A percentile compares a stretch with the other conserved stretches of the same genome.
Conservation (phyloP, 2,113 vertebrate species). For the Notechis scutatus region DNA sequence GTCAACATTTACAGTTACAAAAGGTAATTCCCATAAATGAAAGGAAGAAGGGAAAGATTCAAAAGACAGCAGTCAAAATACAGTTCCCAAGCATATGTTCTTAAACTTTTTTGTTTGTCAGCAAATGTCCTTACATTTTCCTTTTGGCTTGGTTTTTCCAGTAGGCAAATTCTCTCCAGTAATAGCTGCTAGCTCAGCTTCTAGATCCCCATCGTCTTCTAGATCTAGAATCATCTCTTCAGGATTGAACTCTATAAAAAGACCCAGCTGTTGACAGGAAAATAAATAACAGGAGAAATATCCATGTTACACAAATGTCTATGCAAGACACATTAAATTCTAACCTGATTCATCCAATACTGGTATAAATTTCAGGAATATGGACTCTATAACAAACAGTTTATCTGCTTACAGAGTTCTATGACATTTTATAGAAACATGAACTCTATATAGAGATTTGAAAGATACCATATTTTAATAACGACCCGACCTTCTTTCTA, state of each 20-base stretch:
- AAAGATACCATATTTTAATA: not conserved
- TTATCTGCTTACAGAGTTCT: not conserved
- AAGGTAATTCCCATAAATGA: not conserved
- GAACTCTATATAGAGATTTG: not conserved
- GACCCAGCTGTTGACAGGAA: constrained; percentile 78
- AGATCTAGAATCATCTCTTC: constrained; percentile 81
- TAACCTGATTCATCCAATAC: not conserved
- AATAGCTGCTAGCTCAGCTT: constrained; percentile 89
- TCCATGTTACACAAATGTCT: not conserved
- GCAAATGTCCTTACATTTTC: constrained; percentile 71
- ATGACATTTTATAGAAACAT: not conserved
- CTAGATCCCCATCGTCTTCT: constrained; percentile 79
- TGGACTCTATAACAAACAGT: not conserved
- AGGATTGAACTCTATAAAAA: constrained; percentile 84
- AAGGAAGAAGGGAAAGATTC: not conserved
- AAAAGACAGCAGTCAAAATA: not conserved
- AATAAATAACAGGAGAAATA: constrained; percentile 16
- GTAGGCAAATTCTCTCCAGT: constrained; percentile 70
- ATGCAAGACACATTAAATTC: not conserved
- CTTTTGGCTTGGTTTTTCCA: constrained; percentile 70
- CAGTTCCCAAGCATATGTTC: not conserved
- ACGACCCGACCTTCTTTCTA: no score
- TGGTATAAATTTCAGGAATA: not conserved
- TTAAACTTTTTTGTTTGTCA: not conserved
- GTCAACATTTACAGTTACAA: not conserved